phyloP scores from a whole-genome alignment of 2,888 invertebrate species.

The Drosophila parthenogenetica region DNA sequence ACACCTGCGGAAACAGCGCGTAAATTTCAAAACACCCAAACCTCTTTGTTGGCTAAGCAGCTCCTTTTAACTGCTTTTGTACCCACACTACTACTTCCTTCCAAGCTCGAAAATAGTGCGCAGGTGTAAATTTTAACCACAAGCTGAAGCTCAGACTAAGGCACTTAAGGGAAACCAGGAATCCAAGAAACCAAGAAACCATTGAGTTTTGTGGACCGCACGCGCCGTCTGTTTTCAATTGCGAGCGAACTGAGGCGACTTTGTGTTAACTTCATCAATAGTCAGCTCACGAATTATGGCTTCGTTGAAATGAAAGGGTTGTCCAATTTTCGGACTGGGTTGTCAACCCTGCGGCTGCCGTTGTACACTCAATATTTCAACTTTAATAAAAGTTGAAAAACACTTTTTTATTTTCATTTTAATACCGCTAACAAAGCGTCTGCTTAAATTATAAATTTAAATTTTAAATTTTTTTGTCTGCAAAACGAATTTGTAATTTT shows the following conservation, averaged over 20 bases:
- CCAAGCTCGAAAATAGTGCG: slow-evolving; percentile 6
- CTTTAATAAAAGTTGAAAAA: slow-evolving; percentile 21
- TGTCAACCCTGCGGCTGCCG: slow-evolving; percentile 15
- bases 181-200: slow-evolving; percentile 46
- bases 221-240: slow-evolving; percentile 63
- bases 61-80: slow-evolving; percentile 3
- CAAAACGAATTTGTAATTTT: neutral
- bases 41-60: neutral
- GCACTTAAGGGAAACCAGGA: too few relatives aligned
- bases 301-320: slow-evolving; percentile 25
- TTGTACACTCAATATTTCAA: slow-evolving; percentile 30
- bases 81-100: neutral
- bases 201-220: slow-evolving; percentile 48
- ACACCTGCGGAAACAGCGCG: slow-evolving; percentile 12
- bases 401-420: slow-evolving; percentile 16
- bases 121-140: slow-evolving; percentile 67
- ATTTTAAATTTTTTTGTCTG: neutral
- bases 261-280: slow-evolving; percentile 58
- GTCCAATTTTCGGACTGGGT: slow-evolving; percentile 9
- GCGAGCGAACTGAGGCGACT: slow-evolving; percentile 33
- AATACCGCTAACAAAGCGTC: neutral
- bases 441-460: neutral
- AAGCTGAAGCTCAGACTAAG: slow-evolving; percentile 19
- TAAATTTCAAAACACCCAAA: slow-evolving; percentile 1
- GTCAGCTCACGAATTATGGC: slow-evolving; percentile 51